Evolutionary conservation across 2,797 vertebrate genomes (phyloP), one percentile per base, ranked within the genome.

Genomic region (Anguilla pacifica): DNA sequence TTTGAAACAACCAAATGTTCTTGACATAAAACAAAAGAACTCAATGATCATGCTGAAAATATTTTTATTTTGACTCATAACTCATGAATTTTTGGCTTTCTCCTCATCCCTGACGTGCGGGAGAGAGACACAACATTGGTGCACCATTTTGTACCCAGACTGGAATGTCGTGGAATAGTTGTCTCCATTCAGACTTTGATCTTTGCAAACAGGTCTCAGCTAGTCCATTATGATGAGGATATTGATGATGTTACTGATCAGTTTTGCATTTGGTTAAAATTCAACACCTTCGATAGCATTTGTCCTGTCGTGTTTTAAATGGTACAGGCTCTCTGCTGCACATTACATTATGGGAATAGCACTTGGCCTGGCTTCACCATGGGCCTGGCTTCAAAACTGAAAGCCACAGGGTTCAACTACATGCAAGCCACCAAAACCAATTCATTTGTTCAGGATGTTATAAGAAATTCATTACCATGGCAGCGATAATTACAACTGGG

Each of bases 401-500:
- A 81, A 84, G 39, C 87, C 92, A 61, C 91, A 92, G 89, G 89
- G 88, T 90, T 93, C 87, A 88, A 89, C 92, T 72, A 31, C 64
- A 81, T 35, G 83, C 85, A 85, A 89, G 88, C 88, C 85, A 64
- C 90, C 64, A 83, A 53, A 85, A 86, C 83, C 87, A 88, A 91
- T 93, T 94, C 91, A 86, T 90, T 91, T 91, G 88, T 88, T 91
- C 74, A 83, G 82, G 55, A 88, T 88, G 89, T 89, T 91, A 91
- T 86, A 87, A 88, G 84, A 91, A 89, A 83, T 93, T 93, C 86
- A 91, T 94, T 93, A 93, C 90, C 88, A 90, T 51, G 70, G 87
- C 90, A 91, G 90, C 2, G 89, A 91, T 94, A 94, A 94, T 93
- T 92, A 89, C 83, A 83, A 84, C 86, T 88, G 85, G 87, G 84